phyloP scores from a whole-genome alignment of 2,888 invertebrate genomes.

The Molorchus minor region DNA sequence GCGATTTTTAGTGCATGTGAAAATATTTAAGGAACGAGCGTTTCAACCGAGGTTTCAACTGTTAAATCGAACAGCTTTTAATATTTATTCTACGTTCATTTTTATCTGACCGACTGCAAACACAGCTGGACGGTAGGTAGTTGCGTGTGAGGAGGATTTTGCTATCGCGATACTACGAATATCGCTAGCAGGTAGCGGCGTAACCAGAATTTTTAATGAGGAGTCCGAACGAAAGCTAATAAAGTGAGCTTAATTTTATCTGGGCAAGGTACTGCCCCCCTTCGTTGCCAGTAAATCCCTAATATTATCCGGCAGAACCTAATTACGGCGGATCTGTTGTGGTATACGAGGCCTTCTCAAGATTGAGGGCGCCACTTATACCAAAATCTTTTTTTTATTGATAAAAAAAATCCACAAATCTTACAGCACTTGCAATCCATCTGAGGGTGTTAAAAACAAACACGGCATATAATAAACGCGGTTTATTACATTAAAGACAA shows the following conservation, averaged over 20 bases:
- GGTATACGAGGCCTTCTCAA: too few species aligned
- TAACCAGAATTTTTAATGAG: constrained; percentile 9
- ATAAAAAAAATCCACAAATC: too few species aligned
- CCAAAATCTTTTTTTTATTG: too few species aligned
- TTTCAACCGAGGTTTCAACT: constrained; percentile 30
- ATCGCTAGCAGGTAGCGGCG: constrained; percentile 16
- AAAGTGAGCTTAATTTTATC: not conserved
- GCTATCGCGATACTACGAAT: not conserved
- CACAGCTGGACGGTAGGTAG: constrained; percentile 50
- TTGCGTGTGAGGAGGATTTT: constrained; percentile 4
- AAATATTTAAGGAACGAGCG: constrained; percentile 36
- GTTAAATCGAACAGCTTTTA: constrained; percentile 37
- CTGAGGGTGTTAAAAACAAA: too few species aligned
- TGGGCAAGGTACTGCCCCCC: not conserved
- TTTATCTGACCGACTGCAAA: constrained; percentile 43
- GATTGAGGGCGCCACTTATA: too few species aligned
- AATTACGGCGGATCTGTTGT: too few species aligned
- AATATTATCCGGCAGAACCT: too few species aligned
- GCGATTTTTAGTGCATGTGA: constrained; percentile 26
- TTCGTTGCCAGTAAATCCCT: not conserved
- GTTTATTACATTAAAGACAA: too few species aligned
- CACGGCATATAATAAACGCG: too few species aligned
- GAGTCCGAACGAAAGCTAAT: not conserved
- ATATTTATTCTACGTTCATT: constrained; percentile 56
- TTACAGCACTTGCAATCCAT: too few species aligned